Conservation (phyloP, 2,113 vertebrate species). For the Ornithorhynchus anatinus region DNA sequence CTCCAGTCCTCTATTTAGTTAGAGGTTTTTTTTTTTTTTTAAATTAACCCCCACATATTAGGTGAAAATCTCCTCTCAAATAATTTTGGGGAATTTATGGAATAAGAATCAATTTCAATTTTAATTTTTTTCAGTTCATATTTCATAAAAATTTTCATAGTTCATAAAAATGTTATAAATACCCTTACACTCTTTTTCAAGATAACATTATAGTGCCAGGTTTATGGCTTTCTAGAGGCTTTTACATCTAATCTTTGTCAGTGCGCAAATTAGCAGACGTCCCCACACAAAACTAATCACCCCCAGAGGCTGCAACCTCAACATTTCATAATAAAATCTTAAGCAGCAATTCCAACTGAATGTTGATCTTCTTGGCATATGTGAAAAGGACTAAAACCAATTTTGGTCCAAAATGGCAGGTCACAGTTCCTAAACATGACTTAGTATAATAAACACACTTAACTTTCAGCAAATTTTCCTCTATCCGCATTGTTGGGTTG, state of each 20-base stretch:
- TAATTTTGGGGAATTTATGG: neutral
- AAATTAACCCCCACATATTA: neutral
- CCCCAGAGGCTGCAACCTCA: neutral
- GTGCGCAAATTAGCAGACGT: neutral
- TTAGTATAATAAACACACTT: neutral
- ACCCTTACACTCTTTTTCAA: slow-evolving; percentile 1
- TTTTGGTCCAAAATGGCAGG: neutral
- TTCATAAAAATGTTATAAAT: slow-evolving; percentile 3
- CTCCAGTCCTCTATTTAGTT: neutral
- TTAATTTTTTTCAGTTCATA: slow-evolving; percentile 11
- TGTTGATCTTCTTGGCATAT: slow-evolving; percentile 1
- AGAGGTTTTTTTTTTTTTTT: neutral
- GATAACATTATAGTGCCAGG: neutral
- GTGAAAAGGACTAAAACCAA: slow-evolving; percentile 17
- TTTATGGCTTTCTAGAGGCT: neutral
- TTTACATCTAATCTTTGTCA: slow-evolving; percentile 5
- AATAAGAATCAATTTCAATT: neutral
- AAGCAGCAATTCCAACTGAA: slow-evolving; percentile 8
- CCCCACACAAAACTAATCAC: slow-evolving; percentile 9
- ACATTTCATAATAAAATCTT: slow-evolving; percentile 1
- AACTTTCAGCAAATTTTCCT: neutral
- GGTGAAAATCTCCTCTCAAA: neutral
- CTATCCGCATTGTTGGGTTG: neutral
- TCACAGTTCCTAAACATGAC: neutral
- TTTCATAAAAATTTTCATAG: no score